These are phyloP conservation scores for Stegophylla sp. DNA, from an alignment of 2,888 invertebrate genomes.

Conservation along the genomic window DNA sequence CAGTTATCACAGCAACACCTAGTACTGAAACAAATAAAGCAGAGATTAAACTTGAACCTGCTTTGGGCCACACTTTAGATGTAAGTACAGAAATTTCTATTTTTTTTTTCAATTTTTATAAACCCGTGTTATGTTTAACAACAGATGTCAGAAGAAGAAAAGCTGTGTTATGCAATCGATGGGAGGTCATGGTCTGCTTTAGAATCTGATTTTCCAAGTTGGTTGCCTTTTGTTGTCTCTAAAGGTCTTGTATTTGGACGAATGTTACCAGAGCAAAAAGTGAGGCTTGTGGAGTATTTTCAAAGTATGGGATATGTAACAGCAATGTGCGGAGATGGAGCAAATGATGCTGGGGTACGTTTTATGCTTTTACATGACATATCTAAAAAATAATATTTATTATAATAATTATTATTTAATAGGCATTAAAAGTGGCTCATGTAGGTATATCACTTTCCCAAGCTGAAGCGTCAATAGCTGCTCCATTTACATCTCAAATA, in stretches of 20 bases:
- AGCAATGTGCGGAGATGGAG: constrained; percentile 78
- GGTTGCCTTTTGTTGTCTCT: constrained; percentile 72
- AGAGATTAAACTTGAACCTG: constrained; percentile 37
- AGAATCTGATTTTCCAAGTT: constrained; percentile 73
- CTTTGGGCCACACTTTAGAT: constrained; percentile 9
- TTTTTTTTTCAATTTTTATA: not conserved
- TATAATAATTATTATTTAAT: constrained; percentile 41
- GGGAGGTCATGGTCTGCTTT: constrained; percentile 80
- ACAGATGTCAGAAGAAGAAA: not conserved
- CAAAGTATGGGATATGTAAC: constrained; percentile 76
- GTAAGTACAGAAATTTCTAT: not conserved
- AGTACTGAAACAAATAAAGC: constrained; percentile 21
- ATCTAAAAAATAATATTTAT: not conserved
- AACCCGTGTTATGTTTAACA: not conserved
- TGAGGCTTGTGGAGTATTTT: constrained; percentile 75
- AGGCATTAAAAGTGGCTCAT: constrained; percentile 84
- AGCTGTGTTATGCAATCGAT: constrained; percentile 70
- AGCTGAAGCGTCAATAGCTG: constrained; percentile 86
- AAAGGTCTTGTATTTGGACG: constrained; percentile 81
- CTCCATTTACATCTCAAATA: constrained; percentile 84
- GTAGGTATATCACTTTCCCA: constrained; percentile 86
- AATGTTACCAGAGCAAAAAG: constrained; percentile 83
- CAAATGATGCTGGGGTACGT: constrained; percentile 82
- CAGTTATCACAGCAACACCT: constrained; percentile 32
- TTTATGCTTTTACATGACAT: constrained; percentile 39